Evolutionary conservation across 1,140 invertebrate species (phyloP), one percentile per base, ranked within the genome.

Genomic region (Contarinia nasturtii): DNA sequence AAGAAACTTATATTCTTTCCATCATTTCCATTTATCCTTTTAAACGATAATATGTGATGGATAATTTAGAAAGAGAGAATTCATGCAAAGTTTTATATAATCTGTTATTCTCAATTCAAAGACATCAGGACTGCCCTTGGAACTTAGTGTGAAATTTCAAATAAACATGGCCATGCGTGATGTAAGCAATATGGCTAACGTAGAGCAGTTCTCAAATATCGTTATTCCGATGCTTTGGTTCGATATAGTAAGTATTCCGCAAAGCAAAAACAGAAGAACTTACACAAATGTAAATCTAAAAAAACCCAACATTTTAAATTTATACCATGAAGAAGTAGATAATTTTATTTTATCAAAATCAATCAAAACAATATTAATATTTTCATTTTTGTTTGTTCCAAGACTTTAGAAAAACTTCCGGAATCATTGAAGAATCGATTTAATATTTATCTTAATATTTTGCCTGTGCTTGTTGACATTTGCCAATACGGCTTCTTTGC

Each of bases 161-260:
- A 88, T 88, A 53, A 87, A 87, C 57, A 81, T 88, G 79, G 78
- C 76, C 1, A 60, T 85, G 0, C 74, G 73, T 33, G 72, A 82
- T 57, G 65, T 86, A 3, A 67, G 65, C 2, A 55, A 56, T 8
- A 80, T 83, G 49, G 68, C 69, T 0, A 67, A 76, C 46, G 67
- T 72, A 0, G 71, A 71, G 5, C 64, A 58, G 52, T 86, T 86
- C 51, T 67, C 73, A 15, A 64, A 85, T 54, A 64, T 82, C 50
- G 72, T 79, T 1, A 55, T 85, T 1, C 84, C 84, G 0, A 60
- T 87, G 52, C 63, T 87, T 1, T 86, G 83, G 82, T 83, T 82
- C 51, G 83, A 86, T 71, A 82, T 85, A 55, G 83, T 87, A 73
- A 80, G 81, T 77, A 52, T 36, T 11, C 19, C 15, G 15, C 7